Evolutionary conservation across 2,888 invertebrate genomes (phyloP), one percentile per base, ranked within the genome.

Genomic region (Pherbina coryleti): DNA sequence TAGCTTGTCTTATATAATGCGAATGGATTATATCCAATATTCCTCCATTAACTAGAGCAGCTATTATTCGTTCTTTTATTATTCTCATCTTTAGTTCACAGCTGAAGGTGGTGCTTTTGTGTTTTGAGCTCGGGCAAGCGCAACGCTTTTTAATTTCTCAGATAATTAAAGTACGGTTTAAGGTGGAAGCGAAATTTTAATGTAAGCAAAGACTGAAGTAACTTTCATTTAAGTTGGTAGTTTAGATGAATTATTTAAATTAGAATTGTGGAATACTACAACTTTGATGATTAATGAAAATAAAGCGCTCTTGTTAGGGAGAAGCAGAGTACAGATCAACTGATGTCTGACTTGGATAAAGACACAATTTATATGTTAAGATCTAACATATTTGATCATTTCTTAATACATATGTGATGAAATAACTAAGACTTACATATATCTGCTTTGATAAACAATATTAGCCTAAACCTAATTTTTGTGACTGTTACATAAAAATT

Each of bases 51-150:
- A 44, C 44, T 11, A 44, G 44, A 14, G 2, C 11, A 44, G 44
- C 11, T 44, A 2, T 44, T 44, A 44, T 44, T 44, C 44, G 2
- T 44, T 11, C 44, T 11, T 44, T 11, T 44, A 44, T 44, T 44
- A 44, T 44, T 44, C 44, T 44, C 11, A 44, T 44, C 44, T 44
- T 37, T 37, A 67, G 19, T 49, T 67, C 31, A 44, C 44, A 11
- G 49, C 19, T 37, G 44, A 44, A 44, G 44, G 11, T 44, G 44
- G 11, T 44, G 11, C 44, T 44, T 44, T 44, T 7, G n/a, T 55
- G 9, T 71, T 60, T 72, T 14, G 57, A 72, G 44, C 57, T 74
- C 64, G 31, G 51, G 74, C 74, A 74, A 51, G 64, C 64, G 64
- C 49, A 64, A 51, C 64, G 74, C 53, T 31, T 62, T 60, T 53